Percentiles rank a stretch among this genome's conserved stretches.
Evolutionary conservation across 2,113 vertebrate species (phyloP).

Genomic region (Tympanuchus pallidicinctus): DNA sequence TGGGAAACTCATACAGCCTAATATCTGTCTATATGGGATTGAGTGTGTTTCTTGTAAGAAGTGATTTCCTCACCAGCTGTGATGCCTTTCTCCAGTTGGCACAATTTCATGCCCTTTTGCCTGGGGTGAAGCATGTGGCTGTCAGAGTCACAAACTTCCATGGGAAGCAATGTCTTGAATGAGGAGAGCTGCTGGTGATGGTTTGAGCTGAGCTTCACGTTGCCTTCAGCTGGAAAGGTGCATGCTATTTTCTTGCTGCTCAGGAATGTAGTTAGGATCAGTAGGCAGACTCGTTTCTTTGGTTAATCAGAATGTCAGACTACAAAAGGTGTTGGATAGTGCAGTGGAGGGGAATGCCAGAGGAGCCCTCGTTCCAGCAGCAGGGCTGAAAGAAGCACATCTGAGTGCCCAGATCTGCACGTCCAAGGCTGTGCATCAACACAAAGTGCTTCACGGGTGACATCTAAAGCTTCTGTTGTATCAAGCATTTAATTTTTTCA

Average conservation of each 20-base stretch:
- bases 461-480: neutral
- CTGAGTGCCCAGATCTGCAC: neutral
- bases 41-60: neutral
- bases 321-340: rapidly evolving
- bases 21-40: neutral
- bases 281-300: neutral
- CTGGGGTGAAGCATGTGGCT: rapidly evolving
- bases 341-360: rapidly evolving
- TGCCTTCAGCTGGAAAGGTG: neutral
- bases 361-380: rapidly evolving
- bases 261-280: neutral
- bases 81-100: rapidly evolving
- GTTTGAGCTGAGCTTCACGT: neutral
- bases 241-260: rapidly evolving
- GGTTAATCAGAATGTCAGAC: neutral
- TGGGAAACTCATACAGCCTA: neutral
- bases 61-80: neutral
- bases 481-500: neutral
- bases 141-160: rapidly evolving
- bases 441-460: neutral
- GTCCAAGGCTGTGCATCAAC: neutral
- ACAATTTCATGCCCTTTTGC: neutral
- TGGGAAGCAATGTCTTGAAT: rapidly evolving
- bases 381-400: neutral
- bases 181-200: neutral